Base-by-base conservation (phyloP, 2,113 vertebrate genomes). In the Cricetomys ansorgei region DNA sequence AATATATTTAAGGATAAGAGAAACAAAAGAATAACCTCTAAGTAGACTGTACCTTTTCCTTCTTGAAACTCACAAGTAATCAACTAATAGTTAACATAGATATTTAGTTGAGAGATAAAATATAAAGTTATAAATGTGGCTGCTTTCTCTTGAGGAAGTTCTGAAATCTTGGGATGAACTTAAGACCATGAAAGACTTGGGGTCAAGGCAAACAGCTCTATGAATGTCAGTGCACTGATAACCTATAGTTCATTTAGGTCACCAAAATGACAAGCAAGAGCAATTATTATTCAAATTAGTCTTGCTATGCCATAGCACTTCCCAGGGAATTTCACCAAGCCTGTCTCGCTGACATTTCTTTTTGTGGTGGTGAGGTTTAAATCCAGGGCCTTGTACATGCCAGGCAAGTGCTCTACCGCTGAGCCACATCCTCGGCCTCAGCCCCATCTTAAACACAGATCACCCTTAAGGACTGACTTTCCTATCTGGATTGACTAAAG, bases 1-100 rank as follows among this genome's bases (percentile, higher is more conserved):
- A 94, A 67, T 53, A 87, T 85, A 65, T 94, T 92, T 77, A 93
- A 64, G 40, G 16, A 70, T 85, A 96, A 92, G 81, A 95, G 95
- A 84, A 84, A 84, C 53, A 62, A 57, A 55, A n/a, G 11, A 83
- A 11, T 34, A 67, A 79, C 53, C 73, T 96, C 50, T 57, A 86
- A 72, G 69, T 69, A 25, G 23, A 70, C 59, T 72, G 89, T 1
- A 50, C 43, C 50, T 89, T 92, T 72, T 91, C 25, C 67, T 95
- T 29, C 62, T 95, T 96, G 45, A 96, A 94, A 93, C 43, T 67
- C 91, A 29, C 65, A 91, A 91, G 69, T 45, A 93, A 92, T 91
- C 72, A 88, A 94, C 1, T 57, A 86, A 89, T n/a, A 83, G 29
- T 87, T 93, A 79, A 91, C 29, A 76, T 3, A 75, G 9, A 94